A percentile compares a stretch with the other conserved stretches of the same genome.
Conservation (phyloP, 2,888 invertebrate species). For the Caenorhabditis sp. region DNA sequence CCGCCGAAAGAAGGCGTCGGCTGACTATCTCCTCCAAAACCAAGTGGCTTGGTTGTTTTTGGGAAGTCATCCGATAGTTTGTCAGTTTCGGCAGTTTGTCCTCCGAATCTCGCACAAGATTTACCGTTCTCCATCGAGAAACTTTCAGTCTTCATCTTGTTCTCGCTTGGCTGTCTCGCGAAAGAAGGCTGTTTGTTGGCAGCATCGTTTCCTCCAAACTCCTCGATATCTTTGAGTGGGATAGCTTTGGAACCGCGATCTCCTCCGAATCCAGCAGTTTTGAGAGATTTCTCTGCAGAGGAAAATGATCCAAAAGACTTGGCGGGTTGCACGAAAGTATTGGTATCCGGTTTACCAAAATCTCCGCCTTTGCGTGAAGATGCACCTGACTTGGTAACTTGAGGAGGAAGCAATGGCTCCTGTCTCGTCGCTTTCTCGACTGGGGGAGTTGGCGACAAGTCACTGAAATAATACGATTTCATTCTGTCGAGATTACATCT, state of each 20-base stretch:
- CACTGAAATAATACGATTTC: neutral
- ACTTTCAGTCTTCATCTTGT: no score
- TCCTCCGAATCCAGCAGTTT: neutral
- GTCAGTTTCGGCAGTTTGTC: no score
- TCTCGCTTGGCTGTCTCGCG: neutral
- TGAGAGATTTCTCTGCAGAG: neutral
- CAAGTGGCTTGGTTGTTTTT: neutral
- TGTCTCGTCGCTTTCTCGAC: neutral
- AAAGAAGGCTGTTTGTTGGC: neutral
- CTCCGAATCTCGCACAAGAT: no score
- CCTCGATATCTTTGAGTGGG: no score
- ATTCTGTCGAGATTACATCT: no score
- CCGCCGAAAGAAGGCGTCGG: neutral
- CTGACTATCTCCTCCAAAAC: no score
- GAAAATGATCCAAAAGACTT: neutral
- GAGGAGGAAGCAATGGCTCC: neutral
- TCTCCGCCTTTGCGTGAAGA: slow-evolving; percentile 7
- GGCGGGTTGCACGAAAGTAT: neutral
- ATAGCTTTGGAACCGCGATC: no score
- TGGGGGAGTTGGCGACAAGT: slow-evolving; percentile 9
- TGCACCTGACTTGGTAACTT: neutral
- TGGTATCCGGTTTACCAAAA: neutral
- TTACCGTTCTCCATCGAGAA: no score
- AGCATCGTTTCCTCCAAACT: neutral
- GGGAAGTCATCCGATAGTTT: no score